Percentiles rank a stretch among this genome's conserved stretches.
Conservation (phyloP, 2,797 vertebrate species). For the Malacoraja senta region DNA sequence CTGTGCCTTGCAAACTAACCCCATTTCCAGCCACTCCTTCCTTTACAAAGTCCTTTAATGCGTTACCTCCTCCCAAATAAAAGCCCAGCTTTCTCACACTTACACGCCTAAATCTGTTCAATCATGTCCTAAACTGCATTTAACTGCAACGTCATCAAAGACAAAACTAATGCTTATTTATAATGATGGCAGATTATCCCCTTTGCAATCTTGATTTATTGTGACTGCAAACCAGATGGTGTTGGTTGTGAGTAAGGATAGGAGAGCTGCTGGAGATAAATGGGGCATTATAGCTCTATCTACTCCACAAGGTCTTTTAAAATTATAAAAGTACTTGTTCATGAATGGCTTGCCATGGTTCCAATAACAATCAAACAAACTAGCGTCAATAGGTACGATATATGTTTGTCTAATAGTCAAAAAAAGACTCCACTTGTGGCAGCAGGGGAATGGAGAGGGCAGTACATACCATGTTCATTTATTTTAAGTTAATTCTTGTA, state of each 20-base stretch:
- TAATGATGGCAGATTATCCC: no score
- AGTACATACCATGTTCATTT: neutral
- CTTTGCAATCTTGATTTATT: no score
- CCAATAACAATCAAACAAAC: neutral
- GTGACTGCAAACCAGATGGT: neutral
- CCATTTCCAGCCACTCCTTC: no score
- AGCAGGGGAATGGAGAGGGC: no score
- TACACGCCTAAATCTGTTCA: no score
- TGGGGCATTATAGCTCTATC: neutral
- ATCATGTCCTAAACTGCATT: no score
- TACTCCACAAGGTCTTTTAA: neutral
- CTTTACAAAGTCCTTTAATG: no score
- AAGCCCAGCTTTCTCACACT: no score
- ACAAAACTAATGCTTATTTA: no score
- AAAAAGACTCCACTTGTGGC: neutral
- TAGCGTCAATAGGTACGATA: neutral
- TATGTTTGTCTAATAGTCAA: neutral
- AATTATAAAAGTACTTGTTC: neutral
- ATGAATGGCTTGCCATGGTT: neutral
- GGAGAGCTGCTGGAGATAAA: neutral
- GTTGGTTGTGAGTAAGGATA: neutral
- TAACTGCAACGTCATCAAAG: no score
- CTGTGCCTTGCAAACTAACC: no score
- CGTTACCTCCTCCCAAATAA: no score
- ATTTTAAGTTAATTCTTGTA: neutral